A percentile compares a stretch with the other conserved stretches of the same genome.
Evolutionary conservation across 2,888 invertebrate species (phyloP).

Genomic region (Athalia cordata): DNA sequence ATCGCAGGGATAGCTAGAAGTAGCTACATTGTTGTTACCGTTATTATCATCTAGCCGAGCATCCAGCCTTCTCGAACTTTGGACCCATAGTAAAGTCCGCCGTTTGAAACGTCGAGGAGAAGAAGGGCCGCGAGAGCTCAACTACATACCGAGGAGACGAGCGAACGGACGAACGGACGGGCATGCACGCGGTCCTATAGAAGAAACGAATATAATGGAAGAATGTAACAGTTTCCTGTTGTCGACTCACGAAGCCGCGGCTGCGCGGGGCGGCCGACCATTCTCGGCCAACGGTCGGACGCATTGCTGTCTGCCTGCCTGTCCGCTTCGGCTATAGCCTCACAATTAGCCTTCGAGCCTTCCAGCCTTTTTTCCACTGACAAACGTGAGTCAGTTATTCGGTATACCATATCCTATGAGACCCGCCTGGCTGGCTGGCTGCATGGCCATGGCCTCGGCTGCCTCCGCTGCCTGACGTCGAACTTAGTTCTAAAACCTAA

Average conservation of each 20-base stretch:
- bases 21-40: neutral
- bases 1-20: neutral
- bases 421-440: conserved; percentile 10
- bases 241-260: conserved; percentile 48
- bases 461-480: conserved; percentile 17
- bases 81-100: neutral
- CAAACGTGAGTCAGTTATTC: conserved; percentile 42
- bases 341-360: conserved; percentile 7
- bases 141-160: neutral
- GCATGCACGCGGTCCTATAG: conserved; percentile 14
- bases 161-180: neutral
- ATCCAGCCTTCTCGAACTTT: no score
- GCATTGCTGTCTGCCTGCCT: conserved; percentile 36
- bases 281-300: conserved; percentile 42
- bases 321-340: neutral
- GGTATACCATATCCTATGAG: conserved; percentile 28
- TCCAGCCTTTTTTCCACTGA: neutral
- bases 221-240: conserved; percentile 65
- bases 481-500: conserved; percentile 58
- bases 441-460: neutral
- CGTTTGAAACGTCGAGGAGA: neutral
- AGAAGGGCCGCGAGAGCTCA: neutral
- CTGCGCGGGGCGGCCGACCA: conserved; percentile 34
- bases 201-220: conserved; percentile 52
- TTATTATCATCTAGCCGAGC: neutral